phyloP scores from a whole-genome alignment of 2,888 invertebrate species.

The Machimus atricapillus region DNA sequence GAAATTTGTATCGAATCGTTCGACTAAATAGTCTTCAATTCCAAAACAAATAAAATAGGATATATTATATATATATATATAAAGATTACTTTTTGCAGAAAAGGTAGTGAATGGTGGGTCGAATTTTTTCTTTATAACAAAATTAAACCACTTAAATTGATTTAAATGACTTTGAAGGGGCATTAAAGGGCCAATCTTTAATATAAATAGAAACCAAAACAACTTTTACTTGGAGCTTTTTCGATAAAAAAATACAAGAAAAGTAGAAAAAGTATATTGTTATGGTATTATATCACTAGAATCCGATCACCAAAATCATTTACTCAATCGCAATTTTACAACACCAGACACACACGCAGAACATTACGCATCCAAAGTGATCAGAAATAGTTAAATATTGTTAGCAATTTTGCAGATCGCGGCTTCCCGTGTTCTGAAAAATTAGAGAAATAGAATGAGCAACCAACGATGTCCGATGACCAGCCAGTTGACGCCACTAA shows the following conservation, averaged over 20 bases:
- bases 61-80: too few relatives aligned
- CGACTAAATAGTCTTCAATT: background rate
- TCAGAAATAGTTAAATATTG: conserved; percentile 33
- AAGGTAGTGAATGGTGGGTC: background rate
- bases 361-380: conserved; percentile 49
- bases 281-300: too few relatives aligned
- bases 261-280: too few relatives aligned
- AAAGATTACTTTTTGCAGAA: background rate
- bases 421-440: conserved; percentile 32
- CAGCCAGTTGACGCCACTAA: conserved; percentile 44
- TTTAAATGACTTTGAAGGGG: background rate
- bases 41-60: background rate
- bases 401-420: background rate
- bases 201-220: too few relatives aligned
- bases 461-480: conserved; percentile 49
- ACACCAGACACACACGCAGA: background rate
- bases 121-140: background rate
- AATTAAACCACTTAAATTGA: background rate
- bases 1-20: too few relatives aligned
- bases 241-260: too few relatives aligned
- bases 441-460: conserved; percentile 28
- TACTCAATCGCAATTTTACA: background rate
- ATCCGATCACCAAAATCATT: background rate
- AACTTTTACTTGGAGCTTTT: too few relatives aligned
- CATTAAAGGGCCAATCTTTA: too few relatives aligned